phyloP scores from a whole-genome alignment of 1,140 invertebrate species.

The Microvelia longipes region DNA sequence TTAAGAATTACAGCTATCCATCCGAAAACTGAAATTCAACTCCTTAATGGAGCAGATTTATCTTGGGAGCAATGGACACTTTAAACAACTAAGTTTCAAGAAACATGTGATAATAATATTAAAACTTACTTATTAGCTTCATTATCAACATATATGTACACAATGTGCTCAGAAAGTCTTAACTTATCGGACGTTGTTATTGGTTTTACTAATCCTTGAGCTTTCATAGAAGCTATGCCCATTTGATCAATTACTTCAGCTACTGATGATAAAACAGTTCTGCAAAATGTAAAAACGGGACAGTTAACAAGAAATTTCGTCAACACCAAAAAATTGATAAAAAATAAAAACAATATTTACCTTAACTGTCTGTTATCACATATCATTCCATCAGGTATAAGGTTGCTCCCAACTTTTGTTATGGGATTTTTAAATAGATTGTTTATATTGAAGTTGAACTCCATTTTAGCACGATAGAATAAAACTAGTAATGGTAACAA shows the following conservation, averaged over 20 bases:
- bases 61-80: too few species aligned
- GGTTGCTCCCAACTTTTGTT: constrained; percentile 7
- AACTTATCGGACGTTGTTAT: constrained; percentile 53
- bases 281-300: constrained; percentile 29
- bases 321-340: neutral
- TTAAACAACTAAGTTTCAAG: too few species aligned
- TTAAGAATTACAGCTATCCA: too few species aligned
- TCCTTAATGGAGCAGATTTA: too few species aligned
- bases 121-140: constrained; percentile 42
- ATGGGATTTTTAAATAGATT: constrained; percentile 11
- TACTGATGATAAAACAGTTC: constrained; percentile 44
- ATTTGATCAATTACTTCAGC: constrained; percentile 48
- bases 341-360: neutral
- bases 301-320: neutral
- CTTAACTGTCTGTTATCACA: constrained; percentile 9
- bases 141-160: constrained; percentile 50
- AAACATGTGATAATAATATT: too few species aligned
- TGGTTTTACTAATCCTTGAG: constrained; percentile 53
- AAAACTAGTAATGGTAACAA: neutral
- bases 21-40: too few species aligned
- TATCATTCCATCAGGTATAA: constrained; percentile 10
- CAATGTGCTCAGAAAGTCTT: constrained; percentile 44
- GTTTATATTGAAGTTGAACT: constrained; percentile 13
- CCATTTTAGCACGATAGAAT: constrained; percentile 8
- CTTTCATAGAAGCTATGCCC: constrained; percentile 50